Evolutionary conservation across 1,140 invertebrate genomes (phyloP).

Genomic region (Euglossa dilemma): DNA sequence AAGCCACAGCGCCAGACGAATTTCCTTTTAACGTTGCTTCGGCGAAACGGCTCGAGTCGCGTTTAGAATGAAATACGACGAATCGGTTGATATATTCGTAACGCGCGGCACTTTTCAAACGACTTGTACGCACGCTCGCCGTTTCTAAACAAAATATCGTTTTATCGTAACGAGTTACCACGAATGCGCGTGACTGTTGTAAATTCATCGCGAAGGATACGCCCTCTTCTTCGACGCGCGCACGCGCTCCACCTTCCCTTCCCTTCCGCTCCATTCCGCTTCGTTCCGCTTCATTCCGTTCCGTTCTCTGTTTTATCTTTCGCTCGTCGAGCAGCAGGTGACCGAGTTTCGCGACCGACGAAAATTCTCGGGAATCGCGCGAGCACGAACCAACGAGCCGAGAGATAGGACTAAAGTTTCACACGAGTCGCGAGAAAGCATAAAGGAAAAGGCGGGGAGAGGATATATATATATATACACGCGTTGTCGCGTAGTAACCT

Average conservation of each 20-base stretch:
- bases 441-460: not conserved
- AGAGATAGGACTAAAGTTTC: not conserved
- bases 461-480: not conserved
- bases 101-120: too few species aligned
- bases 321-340: too few species aligned
- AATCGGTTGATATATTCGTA: too few species aligned
- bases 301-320: not conserved
- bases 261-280: too few species aligned
- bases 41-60: too few species aligned
- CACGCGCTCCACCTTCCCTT: too few species aligned
- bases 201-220: too few species aligned
- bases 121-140: too few species aligned
- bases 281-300: too few species aligned
- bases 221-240: not conserved
- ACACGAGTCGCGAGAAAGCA: not conserved
- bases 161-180: not conserved
- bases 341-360: not conserved
- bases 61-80: too few species aligned
- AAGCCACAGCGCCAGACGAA: not conserved
- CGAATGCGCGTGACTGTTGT: too few species aligned
- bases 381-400: not conserved
- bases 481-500: conserved; percentile 23
- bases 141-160: not conserved
- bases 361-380: conserved; percentile 1
- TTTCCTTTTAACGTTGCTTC: not conserved